Base-by-base conservation (phyloP, 2,113 vertebrate genomes). In the Cynopterus brachyotis region DNA sequence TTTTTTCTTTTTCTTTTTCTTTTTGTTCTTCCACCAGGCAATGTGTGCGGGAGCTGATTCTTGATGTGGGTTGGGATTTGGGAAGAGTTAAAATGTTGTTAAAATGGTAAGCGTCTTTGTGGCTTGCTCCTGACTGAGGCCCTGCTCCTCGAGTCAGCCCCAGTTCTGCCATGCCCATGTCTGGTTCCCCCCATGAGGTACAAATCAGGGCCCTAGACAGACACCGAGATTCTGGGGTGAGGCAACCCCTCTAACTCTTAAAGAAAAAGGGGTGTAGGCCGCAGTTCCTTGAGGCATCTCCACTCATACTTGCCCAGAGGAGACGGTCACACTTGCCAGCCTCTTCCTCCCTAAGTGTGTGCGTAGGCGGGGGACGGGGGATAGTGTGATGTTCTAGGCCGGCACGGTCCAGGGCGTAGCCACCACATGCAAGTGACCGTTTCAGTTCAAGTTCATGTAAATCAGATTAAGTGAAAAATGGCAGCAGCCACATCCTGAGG, bases 101-200 rank as follows among this genome's bases (percentile, higher is more conserved):
- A n/a, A n/a, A n/a, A n/a, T n/a, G n/a, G n/a, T n/a, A n/a, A n/a
- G n/a, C 24, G 53, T 76, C 40, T 42, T 64, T 66, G n/a, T 85
- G 59, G 28, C 42, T 85, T 32, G 30, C 2, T 35, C 42, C 9
- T 75, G 42, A 16, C 13, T 64, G 64, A 28, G 53, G 19, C 9
- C 16, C 55, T 79, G 16, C 24, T 75, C 59, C 40, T 20, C 19
- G 62, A 26, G 45, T 62, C 10, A 10, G 60, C 22, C 53, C 22
- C 11, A 42, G 57, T 30, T 19, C 45, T 32, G 62, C 37, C 69
- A 16, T 62, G 15, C 10, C 24, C 22, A 15, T 0, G 4, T 59
- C 32, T 40, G 45, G 2, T 37, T n/a, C n/a, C 35, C 17, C 15
- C 0, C 4, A 24, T 0, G 9, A 35, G 16, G n/a, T 55, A 1